Conservation (phyloP, 2,888 invertebrate species). For the Mystacides longicornis region DNA sequence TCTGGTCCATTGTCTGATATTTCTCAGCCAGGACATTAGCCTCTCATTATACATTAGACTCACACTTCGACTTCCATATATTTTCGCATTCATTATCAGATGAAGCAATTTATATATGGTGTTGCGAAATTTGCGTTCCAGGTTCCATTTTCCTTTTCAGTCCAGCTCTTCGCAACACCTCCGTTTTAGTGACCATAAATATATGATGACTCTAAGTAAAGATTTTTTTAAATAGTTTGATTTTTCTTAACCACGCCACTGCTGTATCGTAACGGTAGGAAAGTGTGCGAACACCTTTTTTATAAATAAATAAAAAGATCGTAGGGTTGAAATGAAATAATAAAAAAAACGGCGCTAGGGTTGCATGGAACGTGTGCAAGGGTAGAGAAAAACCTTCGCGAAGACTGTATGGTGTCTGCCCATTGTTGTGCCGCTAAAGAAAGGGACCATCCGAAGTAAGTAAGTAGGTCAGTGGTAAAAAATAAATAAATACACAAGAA, state of each 20-base stretch:
- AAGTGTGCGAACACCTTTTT: slow-evolving; percentile 24
- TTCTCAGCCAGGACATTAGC: too few species aligned
- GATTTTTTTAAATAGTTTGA: too few species aligned
- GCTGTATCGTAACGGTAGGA: slow-evolving; percentile 8
- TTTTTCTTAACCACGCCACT: slow-evolving; percentile 7
- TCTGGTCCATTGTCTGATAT: too few species aligned
- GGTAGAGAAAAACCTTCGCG: slow-evolving; percentile 9
- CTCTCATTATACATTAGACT: too few species aligned
- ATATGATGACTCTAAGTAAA: too few species aligned
- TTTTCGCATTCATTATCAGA: too few species aligned
- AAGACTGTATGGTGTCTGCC: neutral
- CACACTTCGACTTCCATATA: too few species aligned
- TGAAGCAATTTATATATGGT: too few species aligned
- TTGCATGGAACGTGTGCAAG: slow-evolving; percentile 21
- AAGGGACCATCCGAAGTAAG: neutral
- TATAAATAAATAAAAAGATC: slow-evolving; percentile 10
- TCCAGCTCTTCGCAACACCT: too few species aligned
- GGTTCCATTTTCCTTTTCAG: too few species aligned
- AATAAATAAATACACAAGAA: neutral
- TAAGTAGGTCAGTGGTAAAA: neutral
- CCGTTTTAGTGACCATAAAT: too few species aligned
- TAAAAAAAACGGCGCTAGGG: slow-evolving; percentile 22
- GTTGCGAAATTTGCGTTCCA: too few species aligned
- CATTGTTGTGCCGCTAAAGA: neutral
- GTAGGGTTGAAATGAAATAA: slow-evolving; percentile 18